Conservation (phyloP, 2,797 vertebrate genomes). For the Scleropages formosus region DNA sequence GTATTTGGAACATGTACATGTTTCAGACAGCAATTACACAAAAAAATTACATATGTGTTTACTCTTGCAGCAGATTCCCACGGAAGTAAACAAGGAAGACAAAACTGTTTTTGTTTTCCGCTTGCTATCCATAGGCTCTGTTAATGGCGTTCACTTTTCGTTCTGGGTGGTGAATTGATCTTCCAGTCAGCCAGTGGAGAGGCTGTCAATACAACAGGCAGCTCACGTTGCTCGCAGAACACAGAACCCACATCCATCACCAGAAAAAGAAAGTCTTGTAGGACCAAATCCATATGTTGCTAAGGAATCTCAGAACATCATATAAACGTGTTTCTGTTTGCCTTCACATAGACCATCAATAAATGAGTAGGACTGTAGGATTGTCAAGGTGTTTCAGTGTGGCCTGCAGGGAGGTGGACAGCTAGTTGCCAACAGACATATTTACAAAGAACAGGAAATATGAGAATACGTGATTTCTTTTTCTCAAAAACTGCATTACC, state of each 20-base stretch:
- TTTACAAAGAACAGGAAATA: too few species aligned
- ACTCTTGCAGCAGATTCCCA: too few species aligned
- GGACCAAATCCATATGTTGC: background rate
- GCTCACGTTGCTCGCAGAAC: constrained; percentile 42
- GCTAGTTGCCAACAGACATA: too few species aligned
- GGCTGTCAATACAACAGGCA: constrained; percentile 76
- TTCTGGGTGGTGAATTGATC: constrained; percentile 65
- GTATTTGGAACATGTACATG: background rate
- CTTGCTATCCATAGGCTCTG: background rate
- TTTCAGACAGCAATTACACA: background rate
- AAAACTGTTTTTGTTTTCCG: background rate
- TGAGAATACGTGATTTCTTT: too few species aligned
- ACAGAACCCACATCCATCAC: background rate
- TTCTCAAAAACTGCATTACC: too few species aligned
- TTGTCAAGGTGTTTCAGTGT: background rate
- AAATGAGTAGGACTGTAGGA: background rate
- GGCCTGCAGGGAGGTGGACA: too few species aligned
- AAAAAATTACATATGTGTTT: too few species aligned
- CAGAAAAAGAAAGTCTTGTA: background rate
- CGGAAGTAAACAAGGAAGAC: too few species aligned
- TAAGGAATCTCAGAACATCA: background rate
- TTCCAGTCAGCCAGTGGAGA: constrained; percentile 65
- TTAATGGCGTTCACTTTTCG: constrained; percentile 62
- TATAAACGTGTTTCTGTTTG: background rate
- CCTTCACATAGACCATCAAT: background rate